phyloP scores from a whole-genome alignment of 2,888 invertebrate genomes.

The Serrognathus titanus region DNA sequence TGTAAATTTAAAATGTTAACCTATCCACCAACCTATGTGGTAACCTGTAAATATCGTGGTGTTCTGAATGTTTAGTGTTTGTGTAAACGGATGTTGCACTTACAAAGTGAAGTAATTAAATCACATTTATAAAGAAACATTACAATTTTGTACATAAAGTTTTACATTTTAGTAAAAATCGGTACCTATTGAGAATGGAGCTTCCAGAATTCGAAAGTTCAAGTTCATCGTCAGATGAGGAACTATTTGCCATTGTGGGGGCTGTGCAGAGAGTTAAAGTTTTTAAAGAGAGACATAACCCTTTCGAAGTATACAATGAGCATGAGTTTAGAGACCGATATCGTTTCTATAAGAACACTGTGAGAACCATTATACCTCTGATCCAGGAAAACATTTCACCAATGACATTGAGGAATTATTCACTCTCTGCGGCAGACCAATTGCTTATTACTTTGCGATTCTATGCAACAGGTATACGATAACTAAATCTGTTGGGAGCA shows the following conservation, averaged over 20 bases:
- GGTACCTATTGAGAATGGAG: too few species aligned
- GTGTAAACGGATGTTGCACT: too few species aligned
- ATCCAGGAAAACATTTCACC: not conserved
- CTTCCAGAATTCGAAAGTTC: not conserved
- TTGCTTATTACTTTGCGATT: not conserved
- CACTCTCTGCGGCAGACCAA: not conserved
- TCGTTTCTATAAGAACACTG: not conserved
- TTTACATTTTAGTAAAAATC: too few species aligned
- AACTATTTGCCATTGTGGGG: not conserved
- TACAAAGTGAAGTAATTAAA: too few species aligned
- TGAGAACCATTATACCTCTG: not conserved
- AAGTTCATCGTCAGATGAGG: not conserved
- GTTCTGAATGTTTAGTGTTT: too few species aligned
- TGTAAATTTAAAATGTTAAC: too few species aligned
- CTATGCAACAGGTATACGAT: too few species aligned
- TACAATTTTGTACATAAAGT: too few species aligned
- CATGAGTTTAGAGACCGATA: not conserved
- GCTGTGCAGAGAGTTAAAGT: not conserved
- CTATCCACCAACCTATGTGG: too few species aligned
- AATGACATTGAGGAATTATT: not conserved
- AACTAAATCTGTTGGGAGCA: too few species aligned
- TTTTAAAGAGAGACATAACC: not conserved
- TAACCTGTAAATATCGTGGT: too few species aligned
- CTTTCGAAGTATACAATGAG: not conserved
- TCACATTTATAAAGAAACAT: too few species aligned